Base-by-base conservation (phyloP, 2,888 invertebrate genomes). In the Piscicola geometra region DNA sequence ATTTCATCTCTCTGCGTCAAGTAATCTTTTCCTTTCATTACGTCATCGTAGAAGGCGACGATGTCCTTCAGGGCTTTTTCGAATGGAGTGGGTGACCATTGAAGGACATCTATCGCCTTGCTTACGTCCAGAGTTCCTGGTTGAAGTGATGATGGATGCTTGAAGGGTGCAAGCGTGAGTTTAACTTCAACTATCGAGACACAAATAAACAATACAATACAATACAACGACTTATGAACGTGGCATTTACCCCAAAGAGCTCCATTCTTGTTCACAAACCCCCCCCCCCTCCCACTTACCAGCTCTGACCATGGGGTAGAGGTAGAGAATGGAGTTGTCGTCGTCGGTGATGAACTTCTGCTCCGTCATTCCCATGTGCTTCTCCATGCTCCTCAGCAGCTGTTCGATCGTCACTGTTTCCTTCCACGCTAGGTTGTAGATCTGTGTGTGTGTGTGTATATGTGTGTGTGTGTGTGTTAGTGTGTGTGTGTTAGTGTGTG, bases 231-330 rank as follows among this genome's bases (percentile, higher is more conserved):
- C n/a, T 47, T 21, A 47, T 47, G 21, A 47, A 47, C 50, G 50
- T 47, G 50, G 50, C 21, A 15, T 47, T 47, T 15, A 47, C 12
- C 50, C 50, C 9, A 15, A 21, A 47, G 21, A 15, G 9, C 9
- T 47, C 12, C 9, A 47, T 9, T 21, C 9, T 15, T 47, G 9
- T 47, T 47, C 50, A 47, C 9, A 47, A 47, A 47, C 21, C n/a
- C n/a, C n/a, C 15, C 9, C 41, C 5, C 15, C 41, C 5, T 41
- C 41, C 5, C 60, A 56, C 60, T 5, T 82, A 1, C 86, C 87
- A 33, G 82, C 78, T 28, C 81, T 82, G 0, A 86, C 86, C 0
- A 86, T 85, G 0, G 87, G 87, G 79, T 84, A 86, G 1, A 86
- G 78, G 77, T 82, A 82, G 67, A 85, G 41, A 52, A 72, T 75